These are phyloP conservation scores for Hapalemur alaotrensis DNA, from an alignment of 2,797 vertebrate species.

Conservation along the genomic window DNA sequence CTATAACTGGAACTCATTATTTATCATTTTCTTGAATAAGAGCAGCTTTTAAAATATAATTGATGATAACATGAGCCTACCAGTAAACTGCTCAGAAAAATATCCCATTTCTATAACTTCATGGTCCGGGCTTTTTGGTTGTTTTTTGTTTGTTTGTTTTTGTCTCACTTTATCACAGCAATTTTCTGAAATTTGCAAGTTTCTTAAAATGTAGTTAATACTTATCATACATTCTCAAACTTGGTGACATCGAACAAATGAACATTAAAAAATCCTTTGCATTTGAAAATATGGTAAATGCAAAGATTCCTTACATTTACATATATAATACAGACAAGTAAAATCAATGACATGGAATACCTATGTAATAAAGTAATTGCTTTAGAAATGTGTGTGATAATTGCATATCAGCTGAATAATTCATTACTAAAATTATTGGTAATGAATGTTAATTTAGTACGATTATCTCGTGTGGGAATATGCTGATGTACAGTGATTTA, in stretches of 20 bases:
- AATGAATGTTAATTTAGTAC: slow-evolving; percentile 79
- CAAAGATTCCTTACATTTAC: slow-evolving; percentile 68
- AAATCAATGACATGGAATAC: slow-evolving; percentile 78
- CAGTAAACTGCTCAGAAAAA: slow-evolving; percentile 52
- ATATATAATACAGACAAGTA: slow-evolving; percentile 69
- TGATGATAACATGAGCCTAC: neutral
- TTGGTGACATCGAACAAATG: slow-evolving; percentile 35
- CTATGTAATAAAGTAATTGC: slow-evolving; percentile 76
- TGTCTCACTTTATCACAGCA: slow-evolving; percentile 39
- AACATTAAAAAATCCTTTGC: slow-evolving; percentile 39
- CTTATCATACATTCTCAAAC: slow-evolving; percentile 25
- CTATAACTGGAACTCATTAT: slow-evolving; percentile 30
- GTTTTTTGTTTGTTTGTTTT: neutral
- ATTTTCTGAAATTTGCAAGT: slow-evolving; percentile 55
- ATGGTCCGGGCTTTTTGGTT: neutral
- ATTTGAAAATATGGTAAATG: slow-evolving; percentile 47
- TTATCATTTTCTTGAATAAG: slow-evolving; percentile 57
- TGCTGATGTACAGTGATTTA: slow-evolving; percentile 75
- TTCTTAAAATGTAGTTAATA: slow-evolving; percentile 61
- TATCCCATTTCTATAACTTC: slow-evolving; percentile 26
- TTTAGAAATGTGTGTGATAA: slow-evolving; percentile 77
- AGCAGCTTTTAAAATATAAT: slow-evolving; percentile 46
- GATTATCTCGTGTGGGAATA: slow-evolving; percentile 75
- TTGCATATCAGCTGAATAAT: slow-evolving; percentile 80
- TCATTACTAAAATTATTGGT: slow-evolving; percentile 81